Percentiles rank a stretch among this genome's conserved stretches.
These are phyloP conservation scores for Gymnocypris eckloni DNA, from an alignment of 2,797 vertebrate genomes.

Conservation along the genomic window DNA sequence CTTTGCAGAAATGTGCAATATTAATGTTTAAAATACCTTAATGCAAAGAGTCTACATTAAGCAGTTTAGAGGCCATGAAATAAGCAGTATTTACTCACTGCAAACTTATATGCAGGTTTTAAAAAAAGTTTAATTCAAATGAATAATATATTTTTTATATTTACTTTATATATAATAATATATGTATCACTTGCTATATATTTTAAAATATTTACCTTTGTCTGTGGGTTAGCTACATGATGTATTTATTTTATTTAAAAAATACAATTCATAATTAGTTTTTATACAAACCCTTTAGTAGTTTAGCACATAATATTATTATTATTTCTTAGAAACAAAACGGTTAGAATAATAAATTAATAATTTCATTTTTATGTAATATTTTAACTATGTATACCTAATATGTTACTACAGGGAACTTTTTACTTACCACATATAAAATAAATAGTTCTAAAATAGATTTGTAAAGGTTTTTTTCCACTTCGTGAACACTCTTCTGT, in stretches of 20 bases:
- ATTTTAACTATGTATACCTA: background rate
- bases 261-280: background rate
- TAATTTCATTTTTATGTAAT: background rate
- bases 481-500: background rate
- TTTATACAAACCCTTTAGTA: background rate
- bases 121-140: background rate
- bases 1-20: background rate
- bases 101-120: background rate
- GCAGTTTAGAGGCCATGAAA: background rate
- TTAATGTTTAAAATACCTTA: background rate
- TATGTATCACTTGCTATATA: background rate
- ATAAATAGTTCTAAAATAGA: background rate
- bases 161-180: background rate
- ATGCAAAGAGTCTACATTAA: background rate
- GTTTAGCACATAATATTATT: background rate
- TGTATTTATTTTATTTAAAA: background rate
- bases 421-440: background rate
- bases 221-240: background rate
- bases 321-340: background rate
- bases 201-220: background rate
- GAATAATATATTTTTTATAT: background rate
- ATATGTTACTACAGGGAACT: background rate
- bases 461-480: background rate
- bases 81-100: background rate
- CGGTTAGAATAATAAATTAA: background rate